A percentile compares a stretch with the other conserved stretches of the same genome.
Conservation (phyloP, 2,888 invertebrate genomes). For the Ptilodon capucinus region DNA sequence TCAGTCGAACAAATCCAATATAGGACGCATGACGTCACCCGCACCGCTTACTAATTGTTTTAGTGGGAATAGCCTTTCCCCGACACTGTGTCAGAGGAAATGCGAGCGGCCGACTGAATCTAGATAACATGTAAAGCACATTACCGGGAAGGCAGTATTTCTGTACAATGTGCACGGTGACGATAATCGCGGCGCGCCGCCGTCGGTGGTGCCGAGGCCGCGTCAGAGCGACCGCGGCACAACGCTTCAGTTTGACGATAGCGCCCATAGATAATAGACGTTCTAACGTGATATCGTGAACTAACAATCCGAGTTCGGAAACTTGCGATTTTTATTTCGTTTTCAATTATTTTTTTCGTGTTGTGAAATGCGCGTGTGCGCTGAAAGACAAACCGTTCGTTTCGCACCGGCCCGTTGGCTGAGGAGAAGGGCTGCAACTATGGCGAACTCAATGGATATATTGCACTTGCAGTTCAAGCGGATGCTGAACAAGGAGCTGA, state of each 20-base stretch:
- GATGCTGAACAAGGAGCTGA: slow-evolving; percentile 99
- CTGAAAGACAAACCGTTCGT: slow-evolving; percentile 69
- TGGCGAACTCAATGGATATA: slow-evolving; percentile 73
- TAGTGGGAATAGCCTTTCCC: slow-evolving; percentile 27
- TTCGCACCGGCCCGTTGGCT: slow-evolving; percentile 66
- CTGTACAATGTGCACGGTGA: slow-evolving; percentile 42
- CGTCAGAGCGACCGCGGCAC: slow-evolving; percentile 30
- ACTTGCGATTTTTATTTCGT: slow-evolving; percentile 16
- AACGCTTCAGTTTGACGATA: slow-evolving; percentile 64
- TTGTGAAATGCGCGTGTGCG: slow-evolving; percentile 75
- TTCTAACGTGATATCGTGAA: slow-evolving; percentile 31
- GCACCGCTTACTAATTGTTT: slow-evolving; percentile 13
- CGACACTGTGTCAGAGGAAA: slow-evolving; percentile 35
- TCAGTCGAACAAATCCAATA: slow-evolving; percentile 5
- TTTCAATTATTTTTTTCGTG: slow-evolving; percentile 34
- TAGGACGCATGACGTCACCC: slow-evolving; percentile 1
- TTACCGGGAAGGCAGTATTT: slow-evolving; percentile 62
- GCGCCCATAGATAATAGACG: slow-evolving; percentile 63
- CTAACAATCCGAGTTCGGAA: slow-evolving; percentile 22
- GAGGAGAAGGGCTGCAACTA: slow-evolving; percentile 58
- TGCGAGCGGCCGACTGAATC: slow-evolving; percentile 33
- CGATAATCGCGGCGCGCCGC: slow-evolving; percentile 41
- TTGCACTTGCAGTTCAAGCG: slow-evolving; percentile 95
- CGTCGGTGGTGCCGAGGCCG: slow-evolving; percentile 36
- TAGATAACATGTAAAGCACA: slow-evolving; percentile 44